Base-by-base conservation (phyloP, 2,888 invertebrate species). In the Sturmia bella region DNA sequence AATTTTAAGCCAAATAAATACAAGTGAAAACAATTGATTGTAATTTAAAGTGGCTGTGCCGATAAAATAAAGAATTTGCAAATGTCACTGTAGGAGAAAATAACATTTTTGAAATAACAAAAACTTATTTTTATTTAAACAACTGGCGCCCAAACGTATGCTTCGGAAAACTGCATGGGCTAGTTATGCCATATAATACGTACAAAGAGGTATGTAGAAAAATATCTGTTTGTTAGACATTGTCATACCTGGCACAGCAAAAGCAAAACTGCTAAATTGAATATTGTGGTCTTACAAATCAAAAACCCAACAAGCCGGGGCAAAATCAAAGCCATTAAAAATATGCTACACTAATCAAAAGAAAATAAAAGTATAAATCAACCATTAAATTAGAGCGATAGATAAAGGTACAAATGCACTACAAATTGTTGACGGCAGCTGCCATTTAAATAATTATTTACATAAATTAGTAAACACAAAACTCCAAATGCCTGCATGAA, bases 231-330 rank as follows among this genome's bases (percentile, higher is more conserved):
- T 27, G 27, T 6, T 27, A 27, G 3, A n/a, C 52, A 50, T 70
- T 77, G 74, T 56, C 83, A 83, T 83, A 77, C 48, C 61, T 79
- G 48, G 64, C 19, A n/a, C 37, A 56, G 52, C 17, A 61, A 19
- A 63, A 52, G 4, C 52, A 61, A 73, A 73, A 21, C 45, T 66
- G 19, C 27, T 39, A 64, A 73, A 81, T 74, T 76, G 76, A 81
- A 73, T 63, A 63, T 70, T 76, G 75, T 24, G 75, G 80, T 74
- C 68, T 48, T 24, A n/a, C 63, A 69, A 72, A n/a, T 37, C 11
- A 13, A 19, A 27, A 15, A 19, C 21, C 2, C 7, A 59, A 54
- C n/a, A 63, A 63, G 43, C 50, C 0, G 13, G 15, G 48, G 11
- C 32, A 56, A 64, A 64, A 64, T 64, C 79, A 64, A 57, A 69